Conservation (phyloP, 2,888 invertebrate genomes). For the Ochropleura leucogaster region DNA sequence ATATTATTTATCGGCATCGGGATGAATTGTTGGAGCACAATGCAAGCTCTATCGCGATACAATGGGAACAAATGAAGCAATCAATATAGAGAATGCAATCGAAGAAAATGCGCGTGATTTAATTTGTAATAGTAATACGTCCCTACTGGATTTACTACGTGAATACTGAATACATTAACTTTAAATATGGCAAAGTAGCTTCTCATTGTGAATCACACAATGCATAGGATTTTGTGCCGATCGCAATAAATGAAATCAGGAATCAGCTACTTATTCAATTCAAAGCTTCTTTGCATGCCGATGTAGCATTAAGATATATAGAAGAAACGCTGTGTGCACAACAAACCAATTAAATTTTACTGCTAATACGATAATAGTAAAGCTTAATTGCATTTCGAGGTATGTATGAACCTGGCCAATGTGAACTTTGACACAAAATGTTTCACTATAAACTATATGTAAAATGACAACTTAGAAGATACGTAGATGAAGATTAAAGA, state of each 20-base stretch:
- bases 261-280: constrained; percentile 23
- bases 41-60: constrained; percentile 60
- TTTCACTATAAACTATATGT: constrained; percentile 32
- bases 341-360: constrained; percentile 62
- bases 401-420: constrained; percentile 42
- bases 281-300: constrained; percentile 29
- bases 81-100: constrained; percentile 67
- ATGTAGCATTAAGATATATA: constrained; percentile 44
- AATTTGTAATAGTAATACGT: constrained; percentile 60
- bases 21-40: constrained; percentile 68
- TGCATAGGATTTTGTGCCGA: constrained; percentile 29
- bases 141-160: constrained; percentile 54
- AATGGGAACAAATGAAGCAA: constrained; percentile 71
- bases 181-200: constrained; percentile 39
- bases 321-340: constrained; percentile 29
- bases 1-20: constrained; percentile 70
- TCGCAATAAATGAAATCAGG: constrained; percentile 43
- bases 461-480: constrained; percentile 30
- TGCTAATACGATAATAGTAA: constrained; percentile 41
- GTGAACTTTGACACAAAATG: constrained; percentile 69
- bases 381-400: constrained; percentile 51
- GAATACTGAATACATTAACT: constrained; percentile 65
- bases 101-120: constrained; percentile 64
- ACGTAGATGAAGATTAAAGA: constrained; percentile 23
- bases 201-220: constrained; percentile 39